Percentiles rank a stretch among this genome's conserved stretches.
Conservation (phyloP, 2,113 vertebrate species). For the Cisticola juncidis region DNA sequence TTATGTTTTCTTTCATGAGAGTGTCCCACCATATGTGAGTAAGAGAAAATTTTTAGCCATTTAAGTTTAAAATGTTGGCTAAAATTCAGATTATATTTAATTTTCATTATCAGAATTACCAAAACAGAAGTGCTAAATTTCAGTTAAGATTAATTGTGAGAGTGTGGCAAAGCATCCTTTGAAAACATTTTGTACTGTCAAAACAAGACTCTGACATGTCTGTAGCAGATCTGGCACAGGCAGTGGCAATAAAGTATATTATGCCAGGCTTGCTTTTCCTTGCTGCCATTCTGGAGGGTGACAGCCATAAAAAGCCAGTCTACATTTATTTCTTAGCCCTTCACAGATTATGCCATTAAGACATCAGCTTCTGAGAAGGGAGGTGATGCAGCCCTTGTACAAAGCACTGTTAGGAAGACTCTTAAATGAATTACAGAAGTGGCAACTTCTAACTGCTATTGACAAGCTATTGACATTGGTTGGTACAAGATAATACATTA, state of each 20-base stretch:
- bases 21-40: neutral
- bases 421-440: neutral
- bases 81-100: neutral
- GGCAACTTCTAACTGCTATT: neutral
- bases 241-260: neutral
- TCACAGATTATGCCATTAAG: neutral
- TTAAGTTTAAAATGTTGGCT: neutral
- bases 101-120: neutral
- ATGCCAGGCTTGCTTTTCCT: neutral
- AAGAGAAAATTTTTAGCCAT: neutral
- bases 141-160: neutral
- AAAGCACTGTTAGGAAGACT: neutral
- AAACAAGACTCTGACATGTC: neutral
- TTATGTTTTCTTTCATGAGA: neutral
- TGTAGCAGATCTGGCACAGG: neutral
- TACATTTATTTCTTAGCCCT: neutral
- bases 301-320: neutral
- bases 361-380: neutral
- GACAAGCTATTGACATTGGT: neutral
- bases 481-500: neutral
- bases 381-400: neutral
- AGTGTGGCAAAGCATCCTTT: accelerated
- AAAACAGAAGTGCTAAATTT: neutral
- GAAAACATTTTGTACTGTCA: neutral
- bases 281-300: neutral